These are phyloP conservation scores for Trichonephila clavipes DNA, from an alignment of 1,140 invertebrate species.

Conservation along the genomic window DNA sequence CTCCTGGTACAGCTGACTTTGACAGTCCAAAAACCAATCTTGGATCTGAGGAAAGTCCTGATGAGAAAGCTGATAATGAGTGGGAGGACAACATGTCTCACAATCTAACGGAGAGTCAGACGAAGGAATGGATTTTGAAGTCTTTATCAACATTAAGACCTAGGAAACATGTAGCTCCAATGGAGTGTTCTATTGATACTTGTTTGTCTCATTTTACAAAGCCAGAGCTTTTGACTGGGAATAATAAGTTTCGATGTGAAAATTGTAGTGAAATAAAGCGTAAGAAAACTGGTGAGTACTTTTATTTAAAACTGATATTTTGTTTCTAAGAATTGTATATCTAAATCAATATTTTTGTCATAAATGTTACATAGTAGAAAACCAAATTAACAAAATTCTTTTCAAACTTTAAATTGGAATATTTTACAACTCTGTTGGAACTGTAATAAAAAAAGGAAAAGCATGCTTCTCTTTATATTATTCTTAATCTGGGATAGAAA, in stretches of 20 bases:
- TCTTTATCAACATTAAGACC: constrained; percentile 79
- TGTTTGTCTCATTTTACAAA: constrained; percentile 95
- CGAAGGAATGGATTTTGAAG: constrained; percentile 79
- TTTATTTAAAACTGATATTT: not conserved
- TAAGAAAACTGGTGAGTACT: constrained; percentile 75
- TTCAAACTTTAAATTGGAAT: no score
- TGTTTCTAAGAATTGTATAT: not conserved
- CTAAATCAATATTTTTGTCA: not conserved
- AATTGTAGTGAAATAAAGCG: constrained; percentile 87
- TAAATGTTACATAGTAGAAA: no score
- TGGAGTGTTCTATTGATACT: constrained; percentile 88
- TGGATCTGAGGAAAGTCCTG: constrained; percentile 1
- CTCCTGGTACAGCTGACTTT: not conserved
- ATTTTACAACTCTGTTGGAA: no score
- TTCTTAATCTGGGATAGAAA: no score
- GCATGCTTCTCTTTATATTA: no score
- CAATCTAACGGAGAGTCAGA: constrained; percentile 37
- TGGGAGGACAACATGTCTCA: not conserved
- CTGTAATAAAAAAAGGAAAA: no score
- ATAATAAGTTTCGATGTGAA: constrained; percentile 95
- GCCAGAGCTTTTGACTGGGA: constrained; percentile 91
- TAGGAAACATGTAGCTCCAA: constrained; percentile 87
- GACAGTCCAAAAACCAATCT: not conserved
- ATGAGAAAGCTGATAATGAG: not conserved
- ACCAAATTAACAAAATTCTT: no score